Evolutionary conservation across 2,888 invertebrate genomes (phyloP).

Genomic region (Cerceris rybyensis): DNA sequence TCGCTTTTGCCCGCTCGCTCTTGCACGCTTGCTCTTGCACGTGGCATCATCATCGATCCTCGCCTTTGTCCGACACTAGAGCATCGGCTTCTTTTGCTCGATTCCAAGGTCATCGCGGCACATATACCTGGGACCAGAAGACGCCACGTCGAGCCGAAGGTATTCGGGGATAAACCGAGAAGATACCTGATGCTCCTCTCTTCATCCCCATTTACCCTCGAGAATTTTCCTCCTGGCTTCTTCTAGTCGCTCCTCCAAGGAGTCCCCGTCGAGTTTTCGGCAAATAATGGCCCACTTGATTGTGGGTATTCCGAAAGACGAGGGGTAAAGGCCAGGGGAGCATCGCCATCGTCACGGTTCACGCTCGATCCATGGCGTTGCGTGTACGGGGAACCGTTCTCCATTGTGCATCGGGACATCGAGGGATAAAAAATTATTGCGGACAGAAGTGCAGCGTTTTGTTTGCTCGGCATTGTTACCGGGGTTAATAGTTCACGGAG

Average conservation of each 20-base stretch:
- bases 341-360: slow-evolving; percentile 49
- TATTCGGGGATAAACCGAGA: slow-evolving; percentile 1
- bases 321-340: slow-evolving; percentile 48
- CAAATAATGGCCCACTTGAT: slow-evolving; percentile 70
- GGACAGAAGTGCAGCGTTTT: slow-evolving; percentile 57
- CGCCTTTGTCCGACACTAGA: slow-evolving; percentile 64
- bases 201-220: slow-evolving; percentile 24
- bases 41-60: no score
- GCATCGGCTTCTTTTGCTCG: slow-evolving; percentile 50
- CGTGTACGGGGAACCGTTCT: slow-evolving; percentile 36
- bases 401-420: slow-evolving; percentile 56
- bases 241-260: not conserved
- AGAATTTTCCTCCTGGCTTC: slow-evolving; percentile 30
- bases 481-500: slow-evolving; percentile 61
- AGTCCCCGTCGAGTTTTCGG: slow-evolving; percentile 59
- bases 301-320: slow-evolving; percentile 48
- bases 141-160: not conserved
- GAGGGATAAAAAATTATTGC: slow-evolving; percentile 64
- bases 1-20: slow-evolving; percentile 43
- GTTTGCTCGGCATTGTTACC: slow-evolving; percentile 60
- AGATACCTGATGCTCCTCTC: slow-evolving; percentile 50
- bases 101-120: slow-evolving; percentile 33
- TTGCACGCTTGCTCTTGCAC: slow-evolving; percentile 41
- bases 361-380: slow-evolving; percentile 57
- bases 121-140: slow-evolving; percentile 28